Percentiles rank a stretch among this genome's conserved stretches.
Conservation (phyloP, 64 coral and sea anemone species). For the Stichodactyla helianthus region DNA sequence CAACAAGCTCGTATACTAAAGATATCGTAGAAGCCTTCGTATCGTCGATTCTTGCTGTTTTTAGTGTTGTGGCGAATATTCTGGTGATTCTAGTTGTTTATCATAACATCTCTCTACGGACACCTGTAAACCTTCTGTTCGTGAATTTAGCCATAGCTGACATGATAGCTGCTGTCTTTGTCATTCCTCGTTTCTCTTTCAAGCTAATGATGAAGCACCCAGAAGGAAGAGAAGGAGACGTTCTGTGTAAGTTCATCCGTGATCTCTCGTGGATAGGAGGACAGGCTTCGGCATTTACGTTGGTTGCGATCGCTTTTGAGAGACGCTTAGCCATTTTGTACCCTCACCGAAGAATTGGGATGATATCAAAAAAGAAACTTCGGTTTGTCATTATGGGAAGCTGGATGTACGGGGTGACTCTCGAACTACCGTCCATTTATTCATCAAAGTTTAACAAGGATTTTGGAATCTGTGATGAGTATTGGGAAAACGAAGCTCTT, state of each 20-base stretch:
- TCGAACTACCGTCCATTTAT: slow-evolving; percentile 4
- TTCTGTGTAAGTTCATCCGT: slow-evolving; percentile 67
- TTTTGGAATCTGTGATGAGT: neutral
- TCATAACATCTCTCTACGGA: slow-evolving; percentile 59
- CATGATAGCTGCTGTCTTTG: slow-evolving; percentile 61
- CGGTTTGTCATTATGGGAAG: slow-evolving; percentile 43
- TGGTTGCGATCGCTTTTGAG: slow-evolving; percentile 73
- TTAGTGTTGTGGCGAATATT: slow-evolving; percentile 71
- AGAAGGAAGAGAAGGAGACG: slow-evolving; percentile 35
- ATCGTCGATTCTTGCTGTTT: neutral
- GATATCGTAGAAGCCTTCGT: neutral
- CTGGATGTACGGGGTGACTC: slow-evolving; percentile 37
- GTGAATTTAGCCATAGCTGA: slow-evolving; percentile 80
- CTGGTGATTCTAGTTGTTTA: slow-evolving; percentile 61
- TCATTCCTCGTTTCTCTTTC: slow-evolving; percentile 44
- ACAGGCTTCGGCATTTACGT: slow-evolving; percentile 60
- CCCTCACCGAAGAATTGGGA: slow-evolving; percentile 52
- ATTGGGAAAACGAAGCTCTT: neutral
- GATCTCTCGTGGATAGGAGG: slow-evolving; percentile 76
- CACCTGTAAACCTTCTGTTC: slow-evolving; percentile 69
- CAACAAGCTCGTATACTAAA: neutral
- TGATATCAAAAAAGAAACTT: slow-evolving; percentile 47
- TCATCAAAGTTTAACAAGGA: slow-evolving; percentile 18
- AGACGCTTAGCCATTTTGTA: slow-evolving; percentile 63
- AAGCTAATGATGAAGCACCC: slow-evolving; percentile 40